Conservation (phyloP, 2,888 invertebrate species). For the Chromoteleia sp. region DNA sequence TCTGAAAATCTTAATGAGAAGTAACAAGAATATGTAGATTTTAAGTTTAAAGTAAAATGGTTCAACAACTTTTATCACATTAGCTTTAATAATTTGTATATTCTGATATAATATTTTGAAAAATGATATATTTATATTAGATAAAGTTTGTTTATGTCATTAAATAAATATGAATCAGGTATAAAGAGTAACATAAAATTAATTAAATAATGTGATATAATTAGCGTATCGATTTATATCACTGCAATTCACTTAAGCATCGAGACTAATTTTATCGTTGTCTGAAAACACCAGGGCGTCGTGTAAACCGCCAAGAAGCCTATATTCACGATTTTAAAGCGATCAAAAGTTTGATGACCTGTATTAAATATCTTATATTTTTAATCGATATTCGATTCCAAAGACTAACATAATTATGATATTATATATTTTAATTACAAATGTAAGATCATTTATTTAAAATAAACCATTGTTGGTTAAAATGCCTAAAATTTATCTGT, state of each 20-base stretch:
- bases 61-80: no score
- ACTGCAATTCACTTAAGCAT: constrained; percentile 6
- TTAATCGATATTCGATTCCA: constrained; percentile 61
- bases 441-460: constrained; percentile 38
- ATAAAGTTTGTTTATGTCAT: no score
- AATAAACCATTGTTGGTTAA: constrained; percentile 40
- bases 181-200: background rate
- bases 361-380: constrained; percentile 41
- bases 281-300: constrained; percentile 1
- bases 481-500: background rate
- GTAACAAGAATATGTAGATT: no score
- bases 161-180: no score
- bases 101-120: no score
- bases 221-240: background rate
- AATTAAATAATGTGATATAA: background rate
- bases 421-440: constrained; percentile 32
- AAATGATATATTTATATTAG: no score
- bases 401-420: constrained; percentile 60
- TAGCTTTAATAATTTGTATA: no score
- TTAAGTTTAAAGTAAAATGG: no score
- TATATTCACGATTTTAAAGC: background rate
- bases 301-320: background rate
- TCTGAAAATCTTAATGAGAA: no score
- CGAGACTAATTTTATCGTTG: constrained; percentile 24
- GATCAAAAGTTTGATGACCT: background rate